phyloP scores from a whole-genome alignment of 1,140 invertebrate species.

The Trachelipus rathkii region DNA sequence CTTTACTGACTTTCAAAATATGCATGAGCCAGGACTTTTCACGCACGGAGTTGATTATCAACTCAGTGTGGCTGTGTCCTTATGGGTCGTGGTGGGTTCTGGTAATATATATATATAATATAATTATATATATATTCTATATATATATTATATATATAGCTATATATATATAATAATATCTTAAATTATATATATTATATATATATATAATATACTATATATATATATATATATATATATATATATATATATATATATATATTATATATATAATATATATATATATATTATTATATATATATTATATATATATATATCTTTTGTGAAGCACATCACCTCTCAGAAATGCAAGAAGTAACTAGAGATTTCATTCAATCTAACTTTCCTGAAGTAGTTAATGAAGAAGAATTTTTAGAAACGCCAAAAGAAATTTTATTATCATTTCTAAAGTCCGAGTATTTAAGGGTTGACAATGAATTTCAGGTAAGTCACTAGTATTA shows the following conservation, averaged over 20 bases:
- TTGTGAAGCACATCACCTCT: constrained; percentile 85
- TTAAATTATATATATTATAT: too few relatives aligned
- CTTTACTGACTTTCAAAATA: too few relatives aligned
- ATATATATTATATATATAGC: too few relatives aligned
- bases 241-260: constrained; percentile 4
- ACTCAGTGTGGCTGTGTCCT: too few relatives aligned
- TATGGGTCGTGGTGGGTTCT: too few relatives aligned
- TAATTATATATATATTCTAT: too few relatives aligned
- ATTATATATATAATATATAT: constrained; percentile 14
- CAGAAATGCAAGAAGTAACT: constrained; percentile 71
- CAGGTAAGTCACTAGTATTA: constrained; percentile 58
- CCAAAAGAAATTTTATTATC: constrained; percentile 73
- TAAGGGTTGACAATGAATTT: constrained; percentile 85
- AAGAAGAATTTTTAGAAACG: constrained; percentile 79
- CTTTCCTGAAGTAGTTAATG: constrained; percentile 75
- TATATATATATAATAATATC: too few relatives aligned
- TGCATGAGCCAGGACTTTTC: too few relatives aligned
- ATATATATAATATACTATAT: constrained; percentile 1
- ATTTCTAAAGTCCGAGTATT: constrained; percentile 78
- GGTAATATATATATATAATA: too few relatives aligned
- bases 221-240: constrained; percentile 21
- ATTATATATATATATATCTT: constrained; percentile 59
- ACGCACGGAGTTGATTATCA: too few relatives aligned
- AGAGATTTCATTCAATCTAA: constrained; percentile 79
- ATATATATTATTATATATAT: too few relatives aligned